phyloP scores from a whole-genome alignment of 1,140 invertebrate species.

The Yoshiicerus persimilis region DNA sequence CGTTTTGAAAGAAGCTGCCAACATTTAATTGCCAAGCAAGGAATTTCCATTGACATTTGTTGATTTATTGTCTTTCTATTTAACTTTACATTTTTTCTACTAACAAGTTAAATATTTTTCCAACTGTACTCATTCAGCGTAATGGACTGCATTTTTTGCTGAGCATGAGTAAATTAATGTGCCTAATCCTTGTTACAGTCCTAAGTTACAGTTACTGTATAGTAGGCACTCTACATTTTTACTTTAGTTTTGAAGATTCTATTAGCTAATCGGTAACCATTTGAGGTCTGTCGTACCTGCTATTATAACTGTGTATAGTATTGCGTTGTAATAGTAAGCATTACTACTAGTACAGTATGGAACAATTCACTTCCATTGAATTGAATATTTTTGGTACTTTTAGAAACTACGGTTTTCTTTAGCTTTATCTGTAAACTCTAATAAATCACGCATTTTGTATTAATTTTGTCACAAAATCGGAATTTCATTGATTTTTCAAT shows the following conservation, averaged over 20 bases:
- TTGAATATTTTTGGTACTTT: neutral
- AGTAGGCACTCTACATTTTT: neutral
- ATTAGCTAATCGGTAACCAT: neutral
- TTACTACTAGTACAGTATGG: neutral
- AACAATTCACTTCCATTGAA: neutral
- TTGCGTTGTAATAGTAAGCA: neutral
- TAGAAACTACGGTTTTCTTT: no score
- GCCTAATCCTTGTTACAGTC: neutral
- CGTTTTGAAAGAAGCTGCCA: no score
- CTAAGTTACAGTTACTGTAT: neutral
- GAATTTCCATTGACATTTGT: no score
- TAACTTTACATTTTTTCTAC: neutral
- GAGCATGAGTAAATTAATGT: neutral
- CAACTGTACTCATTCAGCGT: neutral
- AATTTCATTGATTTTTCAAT: neutral
- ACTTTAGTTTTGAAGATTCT: neutral
- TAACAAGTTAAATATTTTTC: neutral
- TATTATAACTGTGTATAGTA: neutral
- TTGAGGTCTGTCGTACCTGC: no score
- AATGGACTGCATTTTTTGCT: neutral
- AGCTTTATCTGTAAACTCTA: neutral
- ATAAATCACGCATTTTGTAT: neutral
- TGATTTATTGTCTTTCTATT: neutral
- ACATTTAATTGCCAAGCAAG: no score
- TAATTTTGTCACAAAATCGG: neutral